Evolutionary conservation across 2,888 invertebrate species (phyloP).

Genomic region (Dexiosoma caninum): DNA sequence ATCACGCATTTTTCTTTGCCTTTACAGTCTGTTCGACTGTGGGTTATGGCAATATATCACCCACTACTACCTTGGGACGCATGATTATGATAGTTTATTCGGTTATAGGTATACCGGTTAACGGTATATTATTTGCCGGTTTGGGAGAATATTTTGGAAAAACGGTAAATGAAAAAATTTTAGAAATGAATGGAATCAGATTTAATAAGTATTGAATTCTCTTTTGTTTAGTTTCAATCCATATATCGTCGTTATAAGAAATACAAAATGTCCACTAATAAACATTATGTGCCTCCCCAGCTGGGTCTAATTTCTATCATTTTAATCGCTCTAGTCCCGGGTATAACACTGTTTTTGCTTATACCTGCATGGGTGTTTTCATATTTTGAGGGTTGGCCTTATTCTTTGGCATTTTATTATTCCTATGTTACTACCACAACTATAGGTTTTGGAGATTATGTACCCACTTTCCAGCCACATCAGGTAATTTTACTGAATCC

Average conservation of each 20-base stretch:
- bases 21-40: slow-evolving; percentile 95
- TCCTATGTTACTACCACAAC: slow-evolving; percentile 92
- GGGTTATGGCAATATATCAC: slow-evolving; percentile 93
- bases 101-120: slow-evolving; percentile 83
- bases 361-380: slow-evolving; percentile 91
- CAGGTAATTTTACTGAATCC: slow-evolving; percentile 68
- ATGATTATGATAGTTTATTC: slow-evolving; percentile 93
- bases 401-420: slow-evolving; percentile 90
- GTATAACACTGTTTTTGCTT: slow-evolving; percentile 91
- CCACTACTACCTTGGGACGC: slow-evolving; percentile 87
- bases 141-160: slow-evolving; percentile 91
- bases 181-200: not conserved
- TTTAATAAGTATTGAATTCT: not conserved
- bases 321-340: slow-evolving; percentile 90
- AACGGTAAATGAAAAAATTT: slow-evolving; percentile 80
- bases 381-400: slow-evolving; percentile 91
- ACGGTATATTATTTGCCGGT: slow-evolving; percentile 84
- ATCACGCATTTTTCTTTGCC: slow-evolving; percentile 93
- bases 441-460: slow-evolving; percentile 95
- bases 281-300: slow-evolving; percentile 83
- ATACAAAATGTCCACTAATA: slow-evolving; percentile 81
- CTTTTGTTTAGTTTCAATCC: slow-evolving; percentile 82
- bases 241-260: slow-evolving; percentile 90
- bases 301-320: slow-evolving; percentile 88
- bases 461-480: slow-evolving; percentile 81